phyloP scores from a whole-genome alignment of 2,797 vertebrate genomes.

The Mus minutoides region DNA sequence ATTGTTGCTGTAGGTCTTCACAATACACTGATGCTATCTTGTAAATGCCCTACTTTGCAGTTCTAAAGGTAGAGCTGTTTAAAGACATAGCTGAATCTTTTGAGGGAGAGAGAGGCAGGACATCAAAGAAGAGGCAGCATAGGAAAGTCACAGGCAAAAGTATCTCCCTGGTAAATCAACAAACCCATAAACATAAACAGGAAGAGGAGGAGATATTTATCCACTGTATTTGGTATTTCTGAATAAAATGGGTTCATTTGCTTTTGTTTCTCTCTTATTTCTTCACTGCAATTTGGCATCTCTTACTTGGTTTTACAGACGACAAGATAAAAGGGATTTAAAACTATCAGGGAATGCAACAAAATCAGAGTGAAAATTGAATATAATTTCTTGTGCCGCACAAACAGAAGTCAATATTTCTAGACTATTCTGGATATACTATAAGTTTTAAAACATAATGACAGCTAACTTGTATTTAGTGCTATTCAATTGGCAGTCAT shows the following conservation, averaged over 20 bases:
- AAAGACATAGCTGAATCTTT: neutral
- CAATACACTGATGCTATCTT: neutral
- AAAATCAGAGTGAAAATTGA: slow-evolving; percentile 63
- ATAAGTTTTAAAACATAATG: neutral
- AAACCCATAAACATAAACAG: neutral
- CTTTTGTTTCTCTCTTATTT: slow-evolving; percentile 51
- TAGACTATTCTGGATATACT: slow-evolving; percentile 3
- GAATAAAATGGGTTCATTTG: slow-evolving; percentile 47
- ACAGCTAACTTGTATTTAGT: neutral
- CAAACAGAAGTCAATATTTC: slow-evolving; percentile 23
- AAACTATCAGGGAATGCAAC: slow-evolving; percentile 37
- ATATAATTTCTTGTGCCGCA: slow-evolving; percentile 32
- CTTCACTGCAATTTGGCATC: neutral
- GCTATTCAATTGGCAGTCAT: neutral
- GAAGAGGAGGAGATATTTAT: slow-evolving; percentile 12
- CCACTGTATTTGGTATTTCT: neutral
- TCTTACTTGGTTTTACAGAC: slow-evolving; percentile 31
- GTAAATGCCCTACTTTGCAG: neutral
- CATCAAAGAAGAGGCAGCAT: neutral
- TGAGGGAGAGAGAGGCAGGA: neutral
- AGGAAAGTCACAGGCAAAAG: neutral
- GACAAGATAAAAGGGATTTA: slow-evolving; percentile 36
- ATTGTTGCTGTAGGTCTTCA: neutral
- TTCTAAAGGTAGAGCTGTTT: neutral
- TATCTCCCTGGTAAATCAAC: neutral